These are phyloP conservation scores for Caenorhabditis tropicalis DNA, from an alignment of 1,140 invertebrate genomes.

Conservation along the genomic window DNA sequence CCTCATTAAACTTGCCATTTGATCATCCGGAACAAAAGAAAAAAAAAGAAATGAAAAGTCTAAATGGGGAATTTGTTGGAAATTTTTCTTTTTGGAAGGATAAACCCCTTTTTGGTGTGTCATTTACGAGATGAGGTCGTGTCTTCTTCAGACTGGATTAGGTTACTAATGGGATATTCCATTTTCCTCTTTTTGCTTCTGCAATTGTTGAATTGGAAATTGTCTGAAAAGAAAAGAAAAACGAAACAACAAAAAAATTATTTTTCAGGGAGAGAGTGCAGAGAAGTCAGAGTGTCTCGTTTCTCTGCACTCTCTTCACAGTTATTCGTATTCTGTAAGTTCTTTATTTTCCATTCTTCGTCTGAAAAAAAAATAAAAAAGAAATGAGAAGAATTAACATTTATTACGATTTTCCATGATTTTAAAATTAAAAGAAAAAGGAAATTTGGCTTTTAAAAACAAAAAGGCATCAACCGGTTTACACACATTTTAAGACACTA, in stretches of 20 bases:
- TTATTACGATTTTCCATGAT: not conserved
- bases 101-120: not conserved
- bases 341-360: too few relatives aligned
- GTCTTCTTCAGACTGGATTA: conserved; percentile 11
- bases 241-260: too few relatives aligned
- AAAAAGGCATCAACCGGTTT: conserved; percentile 17
- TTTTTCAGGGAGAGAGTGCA: too few relatives aligned
- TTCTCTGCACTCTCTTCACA: too few relatives aligned
- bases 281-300: too few relatives aligned
- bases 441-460: not conserved
- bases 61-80: not conserved
- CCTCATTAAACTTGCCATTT: not conserved
- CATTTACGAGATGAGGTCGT: conserved; percentile 2
- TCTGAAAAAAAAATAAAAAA: not conserved
- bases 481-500: conserved; percentile 40
- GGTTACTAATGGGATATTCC: not conserved
- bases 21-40: not conserved
- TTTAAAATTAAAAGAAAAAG: not conserved
- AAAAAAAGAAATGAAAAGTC: conserved; percentile 1
- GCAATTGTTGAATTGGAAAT: not conserved
- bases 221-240: not conserved
- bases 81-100: not conserved
- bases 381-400: not conserved
- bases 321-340: too few relatives aligned
- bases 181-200: not conserved